Evolutionary conservation across 2,797 vertebrate genomes (phyloP).

Genomic region (Carduelis carduelis): DNA sequence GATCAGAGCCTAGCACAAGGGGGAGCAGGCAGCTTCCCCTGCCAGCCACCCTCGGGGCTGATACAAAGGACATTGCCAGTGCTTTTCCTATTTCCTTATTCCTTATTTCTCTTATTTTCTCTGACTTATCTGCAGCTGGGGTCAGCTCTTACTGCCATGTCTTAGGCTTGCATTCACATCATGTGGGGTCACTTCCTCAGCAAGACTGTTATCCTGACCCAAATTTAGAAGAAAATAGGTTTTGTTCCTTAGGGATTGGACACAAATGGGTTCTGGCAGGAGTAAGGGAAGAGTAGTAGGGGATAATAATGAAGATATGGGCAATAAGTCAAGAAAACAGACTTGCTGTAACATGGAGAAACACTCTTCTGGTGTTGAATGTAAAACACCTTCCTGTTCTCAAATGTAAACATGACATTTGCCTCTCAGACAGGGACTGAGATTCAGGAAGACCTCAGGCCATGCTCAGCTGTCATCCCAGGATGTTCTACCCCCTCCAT

Average conservation of each 20-base stretch:
- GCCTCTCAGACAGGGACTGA: background rate
- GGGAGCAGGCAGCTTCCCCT: background rate
- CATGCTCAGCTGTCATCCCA: background rate
- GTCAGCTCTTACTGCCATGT: background rate
- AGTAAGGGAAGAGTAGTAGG: background rate
- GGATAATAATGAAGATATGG: background rate
- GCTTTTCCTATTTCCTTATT: background rate
- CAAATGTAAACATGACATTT: background rate
- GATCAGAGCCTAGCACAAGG: too few species aligned
- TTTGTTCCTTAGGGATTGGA: background rate
- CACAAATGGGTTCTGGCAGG: background rate
- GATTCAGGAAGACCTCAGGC: background rate
- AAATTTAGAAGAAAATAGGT: background rate
- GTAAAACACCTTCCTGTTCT: background rate
- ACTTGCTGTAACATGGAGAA: background rate
- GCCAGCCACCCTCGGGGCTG: background rate
- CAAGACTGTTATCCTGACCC: background rate
- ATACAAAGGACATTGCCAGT: background rate
- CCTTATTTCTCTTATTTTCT: background rate
- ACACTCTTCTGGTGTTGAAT: background rate
- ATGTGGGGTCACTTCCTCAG: background rate
- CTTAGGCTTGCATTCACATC: background rate
- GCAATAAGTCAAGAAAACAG: background rate
- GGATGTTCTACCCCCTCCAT: background rate
- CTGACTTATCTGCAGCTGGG: background rate